Percentiles rank a stretch among this genome's conserved stretches.
phyloP scores from a whole-genome alignment of 2,797 vertebrate genomes.

The Hephaestus fuliginosus region DNA sequence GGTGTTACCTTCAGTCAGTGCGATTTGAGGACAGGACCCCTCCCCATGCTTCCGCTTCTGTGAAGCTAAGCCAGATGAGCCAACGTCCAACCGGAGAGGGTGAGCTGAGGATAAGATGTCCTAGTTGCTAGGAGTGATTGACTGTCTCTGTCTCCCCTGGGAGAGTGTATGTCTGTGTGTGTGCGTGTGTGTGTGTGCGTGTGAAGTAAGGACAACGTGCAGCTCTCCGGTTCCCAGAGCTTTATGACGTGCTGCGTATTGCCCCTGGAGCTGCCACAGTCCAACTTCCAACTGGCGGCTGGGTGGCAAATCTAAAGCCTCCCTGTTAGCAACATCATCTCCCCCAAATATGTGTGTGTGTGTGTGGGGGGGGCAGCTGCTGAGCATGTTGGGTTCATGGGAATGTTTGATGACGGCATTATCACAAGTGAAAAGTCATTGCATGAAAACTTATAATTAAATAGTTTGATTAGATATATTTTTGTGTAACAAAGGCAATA shows the following conservation, averaged over 20 bases:
- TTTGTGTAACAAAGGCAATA: not conserved
- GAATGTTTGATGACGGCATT: constrained; percentile 17
- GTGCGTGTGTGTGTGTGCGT: constrained; percentile 13
- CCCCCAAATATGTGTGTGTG: constrained; percentile 49
- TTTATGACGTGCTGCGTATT: constrained; percentile 64
- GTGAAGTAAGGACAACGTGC: constrained; percentile 62
- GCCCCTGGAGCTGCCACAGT: constrained; percentile 52
- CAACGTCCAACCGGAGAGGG: constrained; percentile 57
- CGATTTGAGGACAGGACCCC: constrained; percentile 66
- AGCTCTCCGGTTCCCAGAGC: constrained; percentile 65
- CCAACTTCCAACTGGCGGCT: constrained; percentile 51
- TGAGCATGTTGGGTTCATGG: not conserved
- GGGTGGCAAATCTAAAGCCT: constrained; percentile 72
- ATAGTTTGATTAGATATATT: not conserved
- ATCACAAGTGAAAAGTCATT: not conserved
- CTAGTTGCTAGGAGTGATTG: constrained; percentile 78
- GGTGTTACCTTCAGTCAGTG: constrained; percentile 45
- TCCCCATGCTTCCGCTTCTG: constrained; percentile 55
- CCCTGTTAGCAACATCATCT: constrained; percentile 59
- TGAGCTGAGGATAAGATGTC: constrained; percentile 78
- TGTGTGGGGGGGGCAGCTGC: constrained; percentile 28
- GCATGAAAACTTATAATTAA: not conserved
- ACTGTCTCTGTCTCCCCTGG: constrained; percentile 62
- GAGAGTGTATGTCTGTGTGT: constrained; percentile 20
- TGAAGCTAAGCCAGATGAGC: constrained; percentile 68